Conservation (phyloP, 2,888 invertebrate genomes). For the Apamea crenata region DNA sequence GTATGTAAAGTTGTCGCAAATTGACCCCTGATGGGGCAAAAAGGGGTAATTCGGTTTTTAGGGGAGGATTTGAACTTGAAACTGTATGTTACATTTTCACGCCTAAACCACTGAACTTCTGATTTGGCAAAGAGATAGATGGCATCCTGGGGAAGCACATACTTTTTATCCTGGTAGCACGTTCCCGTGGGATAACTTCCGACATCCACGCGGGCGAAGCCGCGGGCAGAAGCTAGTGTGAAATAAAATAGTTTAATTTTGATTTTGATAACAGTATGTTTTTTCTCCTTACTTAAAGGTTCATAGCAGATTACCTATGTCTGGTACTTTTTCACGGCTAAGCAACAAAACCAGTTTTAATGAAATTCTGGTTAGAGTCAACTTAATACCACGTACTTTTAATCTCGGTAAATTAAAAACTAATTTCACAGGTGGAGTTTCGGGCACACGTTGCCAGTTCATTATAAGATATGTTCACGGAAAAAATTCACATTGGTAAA, state of each 20-base stretch:
- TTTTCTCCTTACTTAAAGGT: not conserved
- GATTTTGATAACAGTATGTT: not conserved
- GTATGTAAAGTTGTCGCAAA: too few species aligned
- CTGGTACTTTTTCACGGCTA: not conserved
- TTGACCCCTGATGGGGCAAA: too few species aligned
- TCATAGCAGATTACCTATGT: not conserved
- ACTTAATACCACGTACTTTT: not conserved
- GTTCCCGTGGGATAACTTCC: too few species aligned
- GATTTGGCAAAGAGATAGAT: too few species aligned
- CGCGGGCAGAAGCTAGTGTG: too few species aligned
- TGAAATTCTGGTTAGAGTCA: not conserved
- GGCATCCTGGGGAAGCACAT: too few species aligned
- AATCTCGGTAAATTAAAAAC: slow-evolving; percentile 15
- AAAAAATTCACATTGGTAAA: not conserved
- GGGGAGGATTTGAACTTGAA: too few species aligned
- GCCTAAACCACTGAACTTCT: too few species aligned
- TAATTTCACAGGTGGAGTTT: slow-evolving; percentile 8
- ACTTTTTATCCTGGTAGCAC: too few species aligned
- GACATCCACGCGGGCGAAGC: too few species aligned
- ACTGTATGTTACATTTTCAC: too few species aligned
- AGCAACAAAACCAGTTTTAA: slow-evolving; percentile 10
- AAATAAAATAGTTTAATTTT: not conserved
- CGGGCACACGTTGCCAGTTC: not conserved
- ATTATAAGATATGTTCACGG: not conserved
- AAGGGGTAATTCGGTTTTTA: too few species aligned